These are phyloP conservation scores for Drosophila helvetica DNA, from an alignment of 2,888 invertebrate species.

Conservation along the genomic window DNA sequence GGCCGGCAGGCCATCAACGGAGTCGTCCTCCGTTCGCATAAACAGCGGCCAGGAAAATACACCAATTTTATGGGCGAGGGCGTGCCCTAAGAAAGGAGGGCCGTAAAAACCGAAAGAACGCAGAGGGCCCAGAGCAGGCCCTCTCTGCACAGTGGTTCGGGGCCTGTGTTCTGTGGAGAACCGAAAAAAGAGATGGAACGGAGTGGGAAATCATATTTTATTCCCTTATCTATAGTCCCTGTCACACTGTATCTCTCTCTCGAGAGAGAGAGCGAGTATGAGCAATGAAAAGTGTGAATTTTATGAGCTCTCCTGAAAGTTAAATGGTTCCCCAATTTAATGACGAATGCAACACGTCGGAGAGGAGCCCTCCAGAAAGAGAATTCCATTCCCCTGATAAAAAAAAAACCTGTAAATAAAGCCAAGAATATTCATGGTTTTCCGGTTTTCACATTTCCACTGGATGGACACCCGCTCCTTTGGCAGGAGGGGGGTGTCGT, in stretches of 20 bases:
- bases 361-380: constrained; percentile 8
- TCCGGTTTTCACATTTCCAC: constrained; percentile 18
- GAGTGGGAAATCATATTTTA: background rate
- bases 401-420: background rate
- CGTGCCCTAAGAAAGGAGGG: constrained; percentile 31
- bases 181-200: background rate
- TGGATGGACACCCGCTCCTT: constrained; percentile 2
- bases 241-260: constrained; percentile 20
- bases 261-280: too few species aligned
- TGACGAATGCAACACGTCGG: constrained; percentile 43
- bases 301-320: constrained; percentile 60
- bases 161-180: too few species aligned
- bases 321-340: constrained; percentile 63
- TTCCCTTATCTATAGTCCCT: background rate
- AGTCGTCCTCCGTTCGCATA: constrained; percentile 14
- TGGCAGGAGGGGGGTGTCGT: constrained; percentile 37
- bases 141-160: constrained; percentile 15
- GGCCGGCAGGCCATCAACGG: constrained; percentile 6
- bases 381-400: background rate
- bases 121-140: background rate
- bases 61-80: constrained; percentile 32
- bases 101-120: constrained; percentile 19
- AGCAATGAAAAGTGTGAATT: constrained; percentile 59
- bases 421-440: constrained; percentile 8
- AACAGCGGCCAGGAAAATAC: constrained; percentile 9